Evolutionary conservation across 2,888 invertebrate genomes (phyloP).

Genomic region (Leucoptera coffeella): DNA sequence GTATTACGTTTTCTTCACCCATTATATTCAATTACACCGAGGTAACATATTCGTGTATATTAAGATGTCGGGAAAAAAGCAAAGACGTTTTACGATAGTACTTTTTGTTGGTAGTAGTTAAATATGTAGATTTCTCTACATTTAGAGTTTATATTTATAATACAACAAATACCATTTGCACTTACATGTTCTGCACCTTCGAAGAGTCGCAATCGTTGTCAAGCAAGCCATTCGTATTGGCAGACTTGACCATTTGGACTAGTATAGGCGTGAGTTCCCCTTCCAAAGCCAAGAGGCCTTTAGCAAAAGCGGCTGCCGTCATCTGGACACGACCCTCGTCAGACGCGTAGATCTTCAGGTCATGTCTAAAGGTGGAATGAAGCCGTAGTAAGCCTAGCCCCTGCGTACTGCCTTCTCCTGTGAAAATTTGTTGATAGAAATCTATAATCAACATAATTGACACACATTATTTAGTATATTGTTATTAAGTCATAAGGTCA

Average conservation of each 20-base stretch:
- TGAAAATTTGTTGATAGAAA: too few relatives aligned
- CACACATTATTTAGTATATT: too few relatives aligned
- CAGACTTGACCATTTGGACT: slow-evolving; percentile 99
- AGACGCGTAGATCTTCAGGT: slow-evolving; percentile 98
- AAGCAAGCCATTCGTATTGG: slow-evolving; percentile 95
- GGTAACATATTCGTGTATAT: too few relatives aligned
- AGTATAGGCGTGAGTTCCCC: slow-evolving; percentile 98
- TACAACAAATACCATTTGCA: slow-evolving; percentile 10
- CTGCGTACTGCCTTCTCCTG: slow-evolving; percentile 86
- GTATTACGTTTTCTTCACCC: too few relatives aligned
- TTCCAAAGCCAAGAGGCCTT: slow-evolving; percentile 93
- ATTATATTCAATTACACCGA: too few relatives aligned
- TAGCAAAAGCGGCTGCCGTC: slow-evolving; percentile 99
- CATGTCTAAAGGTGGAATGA: slow-evolving; percentile 98
- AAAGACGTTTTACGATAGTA: too few relatives aligned
- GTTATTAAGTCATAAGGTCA: too few relatives aligned
- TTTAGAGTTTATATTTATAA: too few relatives aligned
- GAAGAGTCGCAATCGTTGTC: slow-evolving; percentile 98
- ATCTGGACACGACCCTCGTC: slow-evolving; percentile 99
- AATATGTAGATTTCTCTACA: too few relatives aligned
- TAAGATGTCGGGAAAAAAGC: too few relatives aligned
- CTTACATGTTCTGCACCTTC: slow-evolving; percentile 90
- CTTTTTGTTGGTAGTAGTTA: too few relatives aligned
- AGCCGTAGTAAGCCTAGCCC: slow-evolving; percentile 88
- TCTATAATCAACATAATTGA: too few relatives aligned